phyloP scores from a whole-genome alignment of 1,140 invertebrate genomes.

The Drosophila watanabei region DNA sequence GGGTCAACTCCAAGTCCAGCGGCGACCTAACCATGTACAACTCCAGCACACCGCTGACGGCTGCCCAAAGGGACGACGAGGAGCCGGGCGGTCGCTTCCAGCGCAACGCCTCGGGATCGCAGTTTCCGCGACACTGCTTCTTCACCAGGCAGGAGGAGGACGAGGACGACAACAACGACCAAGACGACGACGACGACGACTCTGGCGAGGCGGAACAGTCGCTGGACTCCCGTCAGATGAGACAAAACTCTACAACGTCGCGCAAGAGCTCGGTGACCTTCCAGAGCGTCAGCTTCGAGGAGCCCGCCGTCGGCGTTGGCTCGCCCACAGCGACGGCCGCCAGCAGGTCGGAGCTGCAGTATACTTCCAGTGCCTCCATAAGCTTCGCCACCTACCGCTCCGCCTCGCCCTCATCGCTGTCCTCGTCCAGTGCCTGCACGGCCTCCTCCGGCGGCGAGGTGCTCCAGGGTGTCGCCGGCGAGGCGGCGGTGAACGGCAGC shows the following conservation, averaged over 20 bases:
- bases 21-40: slow-evolving; percentile 82
- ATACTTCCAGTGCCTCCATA: slow-evolving; percentile 71
- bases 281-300: slow-evolving; percentile 53
- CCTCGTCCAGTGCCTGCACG: slow-evolving; percentile 42
- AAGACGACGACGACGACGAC: slow-evolving; percentile 9
- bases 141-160: slow-evolving; percentile 46
- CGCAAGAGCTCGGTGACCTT: slow-evolving; percentile 75
- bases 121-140: slow-evolving; percentile 81
- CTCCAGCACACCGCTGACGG: slow-evolving; percentile 58
- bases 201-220: slow-evolving; percentile 3
- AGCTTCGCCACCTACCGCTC: slow-evolving; percentile 71
- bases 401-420: slow-evolving; percentile 28
- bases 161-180: slow-evolving; percentile 1
- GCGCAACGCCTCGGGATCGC: slow-evolving; percentile 75
- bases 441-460: slow-evolving; percentile 21
- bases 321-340: not conserved
- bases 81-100: slow-evolving; percentile 66
- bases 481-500: not conserved
- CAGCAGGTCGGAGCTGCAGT: slow-evolving; percentile 24
- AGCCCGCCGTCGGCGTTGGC: slow-evolving; percentile 1
- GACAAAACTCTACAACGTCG: slow-evolving; percentile 58
- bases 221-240: slow-evolving; percentile 25
- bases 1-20: slow-evolving; percentile 82
- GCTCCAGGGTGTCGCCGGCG: slow-evolving; percentile 4
- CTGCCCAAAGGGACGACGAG: slow-evolving; percentile 17